These are phyloP conservation scores for Erynnis tages DNA, from an alignment of 2,888 invertebrate species.

Conservation along the genomic window DNA sequence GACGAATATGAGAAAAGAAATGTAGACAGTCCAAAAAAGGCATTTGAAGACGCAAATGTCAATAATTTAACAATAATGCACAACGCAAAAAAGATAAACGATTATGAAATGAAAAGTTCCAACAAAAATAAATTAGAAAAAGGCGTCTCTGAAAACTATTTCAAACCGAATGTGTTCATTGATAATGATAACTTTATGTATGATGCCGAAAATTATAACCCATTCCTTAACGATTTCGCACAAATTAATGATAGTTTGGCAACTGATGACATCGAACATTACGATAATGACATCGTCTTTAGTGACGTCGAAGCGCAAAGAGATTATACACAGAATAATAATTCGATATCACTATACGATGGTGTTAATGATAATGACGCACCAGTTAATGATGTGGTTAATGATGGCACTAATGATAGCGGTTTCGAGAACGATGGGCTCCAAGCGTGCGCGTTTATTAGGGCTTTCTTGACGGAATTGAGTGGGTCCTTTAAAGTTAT, in stretches of 20 bases:
- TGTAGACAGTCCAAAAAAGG: too few relatives aligned
- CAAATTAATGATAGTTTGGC: neutral
- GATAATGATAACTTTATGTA: neutral
- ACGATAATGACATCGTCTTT: neutral
- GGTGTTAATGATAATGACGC: slow-evolving; percentile 13
- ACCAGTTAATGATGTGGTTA: slow-evolving; percentile 13
- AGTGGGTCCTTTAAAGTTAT: slow-evolving; percentile 41
- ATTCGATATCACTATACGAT: neutral
- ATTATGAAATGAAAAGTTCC: too few relatives aligned
- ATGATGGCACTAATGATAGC: slow-evolving; percentile 40
- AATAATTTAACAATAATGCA: too few relatives aligned
- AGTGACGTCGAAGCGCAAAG: neutral
- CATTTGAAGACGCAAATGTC: too few relatives aligned
- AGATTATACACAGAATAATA: neutral
- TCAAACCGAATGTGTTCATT: too few relatives aligned
- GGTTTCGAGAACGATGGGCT: slow-evolving; percentile 40
- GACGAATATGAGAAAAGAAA: too few relatives aligned
- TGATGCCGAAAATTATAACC: neutral
- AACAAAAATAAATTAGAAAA: too few relatives aligned
- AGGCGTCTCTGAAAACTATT: too few relatives aligned
- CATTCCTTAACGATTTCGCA: neutral
- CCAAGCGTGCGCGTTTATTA: slow-evolving; percentile 38
- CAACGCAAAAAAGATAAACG: too few relatives aligned
- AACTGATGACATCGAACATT: neutral
- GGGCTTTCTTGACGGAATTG: slow-evolving; percentile 45